Evolutionary conservation across 2,888 invertebrate species (phyloP).

Genomic region (Megaustenia siamemsis): DNA sequence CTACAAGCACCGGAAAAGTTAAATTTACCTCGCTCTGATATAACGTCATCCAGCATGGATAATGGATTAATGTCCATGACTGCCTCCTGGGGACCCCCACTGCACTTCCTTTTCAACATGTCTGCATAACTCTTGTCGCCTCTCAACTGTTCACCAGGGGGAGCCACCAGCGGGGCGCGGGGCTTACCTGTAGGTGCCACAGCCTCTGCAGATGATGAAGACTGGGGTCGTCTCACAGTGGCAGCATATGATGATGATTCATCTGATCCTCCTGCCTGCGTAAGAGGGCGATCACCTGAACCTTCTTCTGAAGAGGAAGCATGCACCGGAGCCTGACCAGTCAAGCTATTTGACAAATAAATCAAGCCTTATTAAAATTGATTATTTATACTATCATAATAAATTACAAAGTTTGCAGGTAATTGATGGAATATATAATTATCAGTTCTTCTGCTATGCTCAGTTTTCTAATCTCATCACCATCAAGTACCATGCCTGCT

Average conservation of each 20-base stretch:
- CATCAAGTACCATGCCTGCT: no score
- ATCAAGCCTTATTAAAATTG: no score
- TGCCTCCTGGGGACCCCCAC: conserved; percentile 69
- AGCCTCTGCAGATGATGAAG: conserved; percentile 50
- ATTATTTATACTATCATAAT: no score
- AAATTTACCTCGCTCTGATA: conserved; percentile 68
- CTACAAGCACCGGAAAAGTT: not conserved
- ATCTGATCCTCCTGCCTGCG: conserved; percentile 57
- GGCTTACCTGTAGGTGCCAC: conserved; percentile 58
- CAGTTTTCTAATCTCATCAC: no score
- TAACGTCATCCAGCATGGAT: conserved; percentile 63
- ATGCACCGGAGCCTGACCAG: conserved; percentile 67
- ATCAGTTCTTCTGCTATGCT: no score
- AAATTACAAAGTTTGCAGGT: no score
- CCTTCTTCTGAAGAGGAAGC: conserved; percentile 63
- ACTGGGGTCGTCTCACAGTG: conserved; percentile 61
- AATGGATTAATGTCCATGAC: conserved; percentile 52
- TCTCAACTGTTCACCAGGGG: conserved; percentile 45
- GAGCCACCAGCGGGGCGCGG: conserved; percentile 51
- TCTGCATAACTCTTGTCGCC: conserved; percentile 71
- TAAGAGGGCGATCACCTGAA: conserved; percentile 68
- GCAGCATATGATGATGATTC: conserved; percentile 67
- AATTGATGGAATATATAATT: no score
- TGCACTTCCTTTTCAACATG: conserved; percentile 65
- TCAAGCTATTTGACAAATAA: conserved; percentile 67